Conservation (phyloP, 2,113 vertebrate genomes). For the Rhinogobius similis region DNA sequence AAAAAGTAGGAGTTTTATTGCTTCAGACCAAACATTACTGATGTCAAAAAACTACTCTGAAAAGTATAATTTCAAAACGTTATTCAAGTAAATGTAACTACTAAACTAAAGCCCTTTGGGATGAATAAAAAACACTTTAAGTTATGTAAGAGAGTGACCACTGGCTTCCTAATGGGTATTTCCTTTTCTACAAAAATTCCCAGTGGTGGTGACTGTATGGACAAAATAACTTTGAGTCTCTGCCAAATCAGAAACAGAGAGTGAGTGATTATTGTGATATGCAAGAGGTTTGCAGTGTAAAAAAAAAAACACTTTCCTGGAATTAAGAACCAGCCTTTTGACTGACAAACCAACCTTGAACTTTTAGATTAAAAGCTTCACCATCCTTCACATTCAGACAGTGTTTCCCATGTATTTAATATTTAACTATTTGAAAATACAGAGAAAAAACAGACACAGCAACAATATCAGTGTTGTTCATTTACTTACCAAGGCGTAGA, state of each 20-base stretch:
- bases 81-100: too few species aligned
- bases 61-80: too few species aligned
- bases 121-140: too few species aligned
- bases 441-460: slow-evolving; percentile 21
- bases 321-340: neutral
- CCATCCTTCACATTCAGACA: slow-evolving; percentile 34
- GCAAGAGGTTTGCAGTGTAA: neutral
- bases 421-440: slow-evolving; percentile 19
- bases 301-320: neutral
- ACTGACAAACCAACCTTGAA: slow-evolving; percentile 35
- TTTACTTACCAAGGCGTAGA: slow-evolving; percentile 31
- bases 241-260: neutral
- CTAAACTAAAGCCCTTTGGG: too few species aligned
- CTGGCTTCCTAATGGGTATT: neutral
- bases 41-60: too few species aligned
- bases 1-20: too few species aligned
- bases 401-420: slow-evolving; percentile 21
- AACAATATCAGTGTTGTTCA: slow-evolving; percentile 48
- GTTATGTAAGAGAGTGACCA: neutral
- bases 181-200: neutral
- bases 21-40: too few species aligned
- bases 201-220: neutral
- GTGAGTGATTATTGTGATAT: slow-evolving; percentile 29
- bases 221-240: neutral
- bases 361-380: neutral